Evolutionary conservation across 2,113 vertebrate genomes (phyloP).

Genomic region (Zosterops lateralis): DNA sequence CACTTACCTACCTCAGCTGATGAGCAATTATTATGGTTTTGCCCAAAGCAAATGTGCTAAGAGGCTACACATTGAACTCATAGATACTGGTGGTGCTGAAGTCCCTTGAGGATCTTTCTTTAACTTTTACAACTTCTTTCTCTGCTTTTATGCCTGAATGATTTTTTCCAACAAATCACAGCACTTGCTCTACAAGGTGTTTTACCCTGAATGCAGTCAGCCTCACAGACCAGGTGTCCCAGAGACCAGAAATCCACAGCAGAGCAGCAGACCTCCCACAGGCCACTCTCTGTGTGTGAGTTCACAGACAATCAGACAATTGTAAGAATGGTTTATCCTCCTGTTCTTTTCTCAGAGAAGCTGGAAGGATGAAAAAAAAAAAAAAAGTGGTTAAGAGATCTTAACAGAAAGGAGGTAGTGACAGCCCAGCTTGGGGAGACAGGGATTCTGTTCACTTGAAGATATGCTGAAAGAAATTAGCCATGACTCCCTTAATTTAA

Average conservation of each 20-base stretch:
- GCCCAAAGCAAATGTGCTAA: neutral
- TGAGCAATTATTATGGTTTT: neutral
- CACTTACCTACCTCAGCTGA: neutral
- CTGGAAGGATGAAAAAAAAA: neutral
- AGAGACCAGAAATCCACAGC: neutral
- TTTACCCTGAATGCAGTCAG: neutral
- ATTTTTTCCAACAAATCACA: neutral
- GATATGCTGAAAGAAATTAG: neutral
- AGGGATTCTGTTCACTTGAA: neutral
- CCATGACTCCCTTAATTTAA: neutral
- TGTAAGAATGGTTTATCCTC: neutral
- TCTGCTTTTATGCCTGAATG: neutral
- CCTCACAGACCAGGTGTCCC: neutral
- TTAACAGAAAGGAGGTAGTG: neutral
- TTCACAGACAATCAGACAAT: neutral
- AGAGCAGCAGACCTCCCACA: neutral
- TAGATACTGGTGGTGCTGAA: neutral
- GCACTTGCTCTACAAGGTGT: neutral
- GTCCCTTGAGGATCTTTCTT: neutral
- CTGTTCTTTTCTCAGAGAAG: neutral
- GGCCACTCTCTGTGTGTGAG: fast-evolving
- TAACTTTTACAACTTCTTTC: neutral
- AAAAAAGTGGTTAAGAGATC: neutral
- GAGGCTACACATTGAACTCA: fast-evolving
- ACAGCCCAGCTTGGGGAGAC: neutral